A percentile compares a stretch with the other conserved stretches of the same genome.
Evolutionary conservation across 1,140 invertebrate species (phyloP).

Genomic region (Plectus sambesii): DNA sequence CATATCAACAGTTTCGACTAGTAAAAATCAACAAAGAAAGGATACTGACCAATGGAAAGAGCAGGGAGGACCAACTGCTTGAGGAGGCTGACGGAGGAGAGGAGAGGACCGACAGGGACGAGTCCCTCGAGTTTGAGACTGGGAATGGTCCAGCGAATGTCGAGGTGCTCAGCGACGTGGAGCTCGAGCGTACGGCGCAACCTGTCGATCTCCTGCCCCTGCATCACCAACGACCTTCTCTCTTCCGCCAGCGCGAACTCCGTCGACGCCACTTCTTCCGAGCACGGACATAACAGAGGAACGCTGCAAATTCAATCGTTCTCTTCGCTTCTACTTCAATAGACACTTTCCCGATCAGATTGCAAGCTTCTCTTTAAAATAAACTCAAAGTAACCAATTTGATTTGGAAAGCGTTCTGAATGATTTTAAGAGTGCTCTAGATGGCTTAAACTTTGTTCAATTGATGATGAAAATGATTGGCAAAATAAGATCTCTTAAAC

Average conservation of each 20-base stretch:
- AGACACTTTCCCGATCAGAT: too few species aligned
- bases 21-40: slow-evolving; percentile 1
- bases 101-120: slow-evolving; percentile 40
- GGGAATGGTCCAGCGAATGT: slow-evolving; percentile 40
- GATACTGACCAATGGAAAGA: slow-evolving; percentile 32
- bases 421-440: too few species aligned
- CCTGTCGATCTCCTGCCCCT: slow-evolving; percentile 40
- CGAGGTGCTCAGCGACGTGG: slow-evolving; percentile 37
- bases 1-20: neutral
- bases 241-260: slow-evolving; percentile 35
- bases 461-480: too few species aligned
- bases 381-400: too few species aligned
- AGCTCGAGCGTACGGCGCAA: slow-evolving; percentile 31
- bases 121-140: slow-evolving; percentile 33
- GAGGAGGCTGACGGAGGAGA: slow-evolving; percentile 41
- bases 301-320: slow-evolving; percentile 35
- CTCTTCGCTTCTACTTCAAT: too few species aligned
- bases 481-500: too few species aligned
- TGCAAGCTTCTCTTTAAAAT: too few species aligned
- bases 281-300: slow-evolving; percentile 41
- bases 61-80: slow-evolving; percentile 41
- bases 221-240: slow-evolving; percentile 39
- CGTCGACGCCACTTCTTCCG: slow-evolving; percentile 29
- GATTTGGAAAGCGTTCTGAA: too few species aligned
- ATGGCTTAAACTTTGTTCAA: too few species aligned